These are phyloP conservation scores for Trachelus iudaicus DNA, from an alignment of 2,888 invertebrate species.

Conservation along the genomic window DNA sequence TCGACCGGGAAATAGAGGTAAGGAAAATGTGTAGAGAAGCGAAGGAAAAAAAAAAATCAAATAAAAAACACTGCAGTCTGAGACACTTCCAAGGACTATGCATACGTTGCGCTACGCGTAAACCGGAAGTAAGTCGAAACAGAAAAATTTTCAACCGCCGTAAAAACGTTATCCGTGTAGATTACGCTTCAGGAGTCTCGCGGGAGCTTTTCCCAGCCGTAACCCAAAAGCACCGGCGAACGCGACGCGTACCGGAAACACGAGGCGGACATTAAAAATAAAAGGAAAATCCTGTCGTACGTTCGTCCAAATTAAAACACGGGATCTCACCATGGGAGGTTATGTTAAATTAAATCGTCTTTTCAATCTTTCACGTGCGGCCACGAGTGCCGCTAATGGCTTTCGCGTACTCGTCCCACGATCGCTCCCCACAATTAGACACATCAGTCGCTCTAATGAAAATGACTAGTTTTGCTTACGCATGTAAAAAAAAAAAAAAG, in stretches of 20 bases:
- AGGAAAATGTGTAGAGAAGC: neutral
- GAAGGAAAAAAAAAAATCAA: neutral
- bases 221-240: neutral
- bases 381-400: neutral
- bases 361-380: neutral
- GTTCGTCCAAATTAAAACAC: neutral
- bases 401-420: neutral
- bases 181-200: neutral
- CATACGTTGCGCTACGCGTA: neutral
- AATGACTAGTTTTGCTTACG: neutral
- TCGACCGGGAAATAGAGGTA: neutral
- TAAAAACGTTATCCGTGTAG: neutral
- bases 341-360: neutral
- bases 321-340: neutral
- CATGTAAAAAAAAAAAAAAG: no score
- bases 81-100: neutral
- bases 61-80: neutral
- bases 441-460: neutral
- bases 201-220: neutral
- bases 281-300: neutral
- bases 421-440: neutral
- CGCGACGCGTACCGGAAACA: neutral
- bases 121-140: neutral
- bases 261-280: neutral
- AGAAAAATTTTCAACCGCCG: neutral